Percentiles rank a stretch among this genome's conserved stretches.
phyloP scores from a whole-genome alignment of 2,113 vertebrate species.

The Catharus minimus region DNA sequence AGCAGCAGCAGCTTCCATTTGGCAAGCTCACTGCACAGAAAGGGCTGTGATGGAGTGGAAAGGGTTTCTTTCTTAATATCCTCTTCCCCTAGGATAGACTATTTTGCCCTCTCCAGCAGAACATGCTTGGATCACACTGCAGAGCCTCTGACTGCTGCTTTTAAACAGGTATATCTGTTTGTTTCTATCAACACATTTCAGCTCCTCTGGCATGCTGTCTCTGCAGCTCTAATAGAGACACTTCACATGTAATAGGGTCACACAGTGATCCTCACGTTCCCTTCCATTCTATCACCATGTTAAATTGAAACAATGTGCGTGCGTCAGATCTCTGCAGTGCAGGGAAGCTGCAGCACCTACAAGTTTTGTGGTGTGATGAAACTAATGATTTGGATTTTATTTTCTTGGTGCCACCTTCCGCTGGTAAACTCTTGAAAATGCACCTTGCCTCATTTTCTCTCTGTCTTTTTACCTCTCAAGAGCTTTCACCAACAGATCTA shows the following conservation, averaged over 20 bases:
- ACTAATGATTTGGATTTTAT: conserved; percentile 36
- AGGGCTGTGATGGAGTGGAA: conserved; percentile 20
- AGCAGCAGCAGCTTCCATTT: conserved; percentile 39
- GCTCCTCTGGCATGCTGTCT: conserved; percentile 67
- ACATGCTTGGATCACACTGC: conserved; percentile 47
- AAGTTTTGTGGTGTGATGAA: conserved; percentile 17
- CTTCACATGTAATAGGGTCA: conserved; percentile 65
- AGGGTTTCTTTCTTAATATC: conserved; percentile 59
- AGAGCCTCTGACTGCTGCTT: conserved; percentile 56
- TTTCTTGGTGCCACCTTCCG: conserved; percentile 21
- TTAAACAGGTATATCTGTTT: conserved; percentile 53
- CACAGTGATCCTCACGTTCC: conserved; percentile 56
- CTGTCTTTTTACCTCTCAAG: conserved; percentile 41
- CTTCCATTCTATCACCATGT: conserved; percentile 42
- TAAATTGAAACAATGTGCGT: conserved; percentile 57
- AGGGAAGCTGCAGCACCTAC: neutral
- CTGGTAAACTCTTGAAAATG: conserved; percentile 29
- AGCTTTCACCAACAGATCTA: conserved; percentile 66
- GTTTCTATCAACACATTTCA: conserved; percentile 57
- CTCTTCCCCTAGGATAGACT: conserved; percentile 57
- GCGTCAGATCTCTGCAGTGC: conserved; percentile 39
- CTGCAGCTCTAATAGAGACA: conserved; percentile 58
- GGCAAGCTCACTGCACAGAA: conserved; percentile 9
- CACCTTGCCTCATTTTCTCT: conserved; percentile 37
- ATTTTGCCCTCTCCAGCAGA: conserved; percentile 44